These are phyloP conservation scores for Morinoia aosen DNA, from an alignment of 2,888 invertebrate species.

Conservation along the genomic window DNA sequence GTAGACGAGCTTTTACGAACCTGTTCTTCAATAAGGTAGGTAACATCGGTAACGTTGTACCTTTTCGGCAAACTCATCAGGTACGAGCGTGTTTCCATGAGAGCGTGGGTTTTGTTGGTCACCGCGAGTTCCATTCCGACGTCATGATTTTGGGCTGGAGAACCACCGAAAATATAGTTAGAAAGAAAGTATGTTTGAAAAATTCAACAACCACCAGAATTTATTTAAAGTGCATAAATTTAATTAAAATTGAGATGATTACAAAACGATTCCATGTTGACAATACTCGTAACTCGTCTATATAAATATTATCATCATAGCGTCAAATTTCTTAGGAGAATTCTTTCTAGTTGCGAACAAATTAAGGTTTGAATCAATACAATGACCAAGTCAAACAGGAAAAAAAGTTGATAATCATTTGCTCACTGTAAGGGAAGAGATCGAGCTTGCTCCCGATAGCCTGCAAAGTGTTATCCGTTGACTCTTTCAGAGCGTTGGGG, in stretches of 20 bases:
- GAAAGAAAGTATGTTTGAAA: too few relatives aligned
- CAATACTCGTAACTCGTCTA: too few relatives aligned
- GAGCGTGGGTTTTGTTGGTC: conserved; percentile 50
- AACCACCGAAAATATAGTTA: not conserved
- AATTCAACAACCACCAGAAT: too few relatives aligned
- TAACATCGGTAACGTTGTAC: conserved; percentile 48
- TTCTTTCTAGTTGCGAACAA: too few relatives aligned
- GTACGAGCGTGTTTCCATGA: conserved; percentile 61
- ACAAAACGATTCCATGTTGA: too few relatives aligned
- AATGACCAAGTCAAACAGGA: not conserved
- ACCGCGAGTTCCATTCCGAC: conserved; percentile 44
- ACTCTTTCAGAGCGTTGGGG: conserved; percentile 57
- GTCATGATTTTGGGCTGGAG: not conserved
- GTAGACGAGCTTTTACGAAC: not conserved
- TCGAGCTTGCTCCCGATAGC: conserved; percentile 59
- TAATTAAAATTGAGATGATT: too few relatives aligned
- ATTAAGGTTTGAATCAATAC: too few relatives aligned
- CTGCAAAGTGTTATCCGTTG: conserved; percentile 51
- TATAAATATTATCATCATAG: too few relatives aligned
- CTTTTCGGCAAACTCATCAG: conserved; percentile 55
- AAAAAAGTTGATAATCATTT: not conserved
- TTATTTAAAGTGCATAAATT: too few relatives aligned
- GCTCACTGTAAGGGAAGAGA: conserved; percentile 53
- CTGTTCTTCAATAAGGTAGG: conserved; percentile 62
- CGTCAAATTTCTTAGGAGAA: too few relatives aligned